phyloP scores from a whole-genome alignment of 2,888 invertebrate species.

The Hoplodrina ambigua region DNA sequence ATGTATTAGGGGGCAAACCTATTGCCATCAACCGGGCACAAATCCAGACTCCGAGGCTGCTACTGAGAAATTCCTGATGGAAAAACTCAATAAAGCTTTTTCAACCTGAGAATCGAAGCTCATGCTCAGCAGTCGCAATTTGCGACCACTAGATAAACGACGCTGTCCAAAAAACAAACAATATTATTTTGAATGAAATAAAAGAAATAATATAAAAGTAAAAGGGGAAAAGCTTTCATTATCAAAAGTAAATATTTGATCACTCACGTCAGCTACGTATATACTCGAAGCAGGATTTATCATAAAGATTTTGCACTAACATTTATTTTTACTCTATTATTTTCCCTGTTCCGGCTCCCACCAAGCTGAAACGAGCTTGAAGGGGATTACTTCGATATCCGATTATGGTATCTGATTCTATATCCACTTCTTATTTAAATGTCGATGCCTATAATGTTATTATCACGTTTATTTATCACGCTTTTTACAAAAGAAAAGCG shows the following conservation, averaged over 20 bases:
- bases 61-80: no score
- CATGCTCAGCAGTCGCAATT: no score
- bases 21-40: no score
- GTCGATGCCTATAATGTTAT: conserved; percentile 10
- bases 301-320: conserved; percentile 12
- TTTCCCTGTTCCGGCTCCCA: conserved; percentile 34
- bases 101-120: no score
- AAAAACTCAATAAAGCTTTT: no score
- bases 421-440: conserved; percentile 12
- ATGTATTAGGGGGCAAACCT: no score
- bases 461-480: not conserved
- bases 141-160: no score
- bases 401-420: conserved; percentile 35
- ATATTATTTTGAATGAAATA: no score
- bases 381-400: conserved; percentile 47
- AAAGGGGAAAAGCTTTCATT: not conserved
- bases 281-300: conserved; percentile 1
- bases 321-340: conserved; percentile 35
- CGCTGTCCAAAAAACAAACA: no score
- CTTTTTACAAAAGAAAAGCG: not conserved
- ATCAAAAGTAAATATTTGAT: not conserved
- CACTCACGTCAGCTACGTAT: not conserved
- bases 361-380: conserved; percentile 14
- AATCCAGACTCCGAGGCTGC: no score
- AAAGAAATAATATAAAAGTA: no score